phyloP scores from a whole-genome alignment of 2,113 vertebrate species.

The Mustela nigripes region DNA sequence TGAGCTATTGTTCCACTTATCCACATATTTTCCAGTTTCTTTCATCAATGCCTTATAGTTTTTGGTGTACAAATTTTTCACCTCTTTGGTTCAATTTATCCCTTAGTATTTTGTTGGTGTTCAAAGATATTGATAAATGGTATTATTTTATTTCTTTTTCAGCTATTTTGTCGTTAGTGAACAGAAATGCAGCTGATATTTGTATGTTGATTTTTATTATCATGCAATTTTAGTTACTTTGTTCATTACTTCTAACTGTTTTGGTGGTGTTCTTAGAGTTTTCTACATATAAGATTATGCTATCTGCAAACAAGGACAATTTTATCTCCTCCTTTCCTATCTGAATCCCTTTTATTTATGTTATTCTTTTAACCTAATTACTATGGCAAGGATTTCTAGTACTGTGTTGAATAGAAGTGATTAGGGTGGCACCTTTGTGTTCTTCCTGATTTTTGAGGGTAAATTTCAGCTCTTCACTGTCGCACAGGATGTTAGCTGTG shows the following conservation, averaged over 20 bases:
- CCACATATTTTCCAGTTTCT: too few relatives aligned
- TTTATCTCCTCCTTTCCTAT: too few relatives aligned
- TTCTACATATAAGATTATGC: neutral
- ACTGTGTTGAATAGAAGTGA: neutral
- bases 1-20: too few relatives aligned
- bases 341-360: too few relatives aligned
- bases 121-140: neutral
- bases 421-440: neutral
- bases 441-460: neutral
- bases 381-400: neutral
- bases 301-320: neutral
- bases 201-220: neutral
- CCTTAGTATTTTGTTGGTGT: neutral
- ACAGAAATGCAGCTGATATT: neutral
- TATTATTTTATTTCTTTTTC: neutral
- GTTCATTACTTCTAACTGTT: neutral
- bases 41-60: too few relatives aligned
- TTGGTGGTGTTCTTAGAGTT: neutral
- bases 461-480: neutral
- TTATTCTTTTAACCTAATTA: too few relatives aligned
- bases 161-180: neutral
- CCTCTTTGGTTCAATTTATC: too few relatives aligned
- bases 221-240: neutral
- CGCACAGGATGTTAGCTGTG: neutral
- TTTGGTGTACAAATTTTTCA: too few relatives aligned